phyloP scores from a whole-genome alignment of 2,113 vertebrate genomes.

The Callocephalon fimbriatum region DNA sequence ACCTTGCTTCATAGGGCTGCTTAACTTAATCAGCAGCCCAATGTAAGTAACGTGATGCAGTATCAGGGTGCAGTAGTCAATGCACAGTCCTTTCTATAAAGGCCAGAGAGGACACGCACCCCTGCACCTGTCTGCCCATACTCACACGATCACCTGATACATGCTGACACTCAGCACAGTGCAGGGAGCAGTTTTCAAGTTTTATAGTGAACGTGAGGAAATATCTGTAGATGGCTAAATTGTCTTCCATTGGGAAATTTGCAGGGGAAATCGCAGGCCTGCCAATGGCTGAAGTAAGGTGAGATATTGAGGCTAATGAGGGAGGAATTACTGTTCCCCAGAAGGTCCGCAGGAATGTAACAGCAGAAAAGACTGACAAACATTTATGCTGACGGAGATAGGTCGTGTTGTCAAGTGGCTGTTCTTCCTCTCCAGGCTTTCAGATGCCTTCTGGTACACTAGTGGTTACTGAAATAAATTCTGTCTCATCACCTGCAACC shows the following conservation, averaged over 20 bases:
- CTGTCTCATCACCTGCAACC: background rate
- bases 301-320: background rate
- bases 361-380: background rate
- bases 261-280: background rate
- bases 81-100: background rate
- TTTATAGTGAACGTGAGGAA: background rate
- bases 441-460: background rate
- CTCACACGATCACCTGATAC: background rate
- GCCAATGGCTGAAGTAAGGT: background rate
- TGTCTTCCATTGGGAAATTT: background rate
- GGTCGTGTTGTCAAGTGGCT: background rate
- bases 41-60: background rate
- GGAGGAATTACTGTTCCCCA: background rate
- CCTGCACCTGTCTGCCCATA: background rate
- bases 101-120: background rate
- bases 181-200: background rate
- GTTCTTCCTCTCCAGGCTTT: background rate
- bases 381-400: background rate
- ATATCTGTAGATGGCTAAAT: background rate
- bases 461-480: background rate
- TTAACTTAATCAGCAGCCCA: background rate
- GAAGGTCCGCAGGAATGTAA: background rate
- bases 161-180: background rate
- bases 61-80: background rate
- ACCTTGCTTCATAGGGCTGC: background rate